These are phyloP conservation scores for Thaumetopoea pityocampa DNA, from an alignment of 1,140 invertebrate genomes.

Conservation along the genomic window DNA sequence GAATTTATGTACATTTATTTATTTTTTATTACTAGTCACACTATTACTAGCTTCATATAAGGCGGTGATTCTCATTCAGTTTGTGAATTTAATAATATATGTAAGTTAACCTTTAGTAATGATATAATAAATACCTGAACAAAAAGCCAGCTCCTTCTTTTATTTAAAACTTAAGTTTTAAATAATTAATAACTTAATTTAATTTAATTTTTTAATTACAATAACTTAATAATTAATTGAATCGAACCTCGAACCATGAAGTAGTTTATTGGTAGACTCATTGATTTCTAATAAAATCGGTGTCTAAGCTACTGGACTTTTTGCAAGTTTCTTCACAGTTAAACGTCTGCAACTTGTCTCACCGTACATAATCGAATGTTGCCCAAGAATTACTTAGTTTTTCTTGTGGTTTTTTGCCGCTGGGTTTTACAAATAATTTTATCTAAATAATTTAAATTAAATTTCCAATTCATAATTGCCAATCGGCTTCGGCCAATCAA, in stretches of 20 bases:
- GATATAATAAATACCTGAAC: conserved; percentile 17
- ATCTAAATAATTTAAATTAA: too few species aligned
- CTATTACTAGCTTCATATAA: conserved; percentile 13
- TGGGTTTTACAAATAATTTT: conserved; percentile 7
- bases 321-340: conserved; percentile 17
- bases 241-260: too few species aligned
- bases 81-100: conserved; percentile 16
- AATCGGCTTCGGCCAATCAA: too few species aligned
- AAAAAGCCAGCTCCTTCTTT: not conserved
- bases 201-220: too few species aligned
- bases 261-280: conserved; percentile 7
- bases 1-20: conserved; percentile 20
- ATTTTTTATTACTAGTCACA: conserved; percentile 42
- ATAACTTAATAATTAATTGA: conserved; percentile 2
- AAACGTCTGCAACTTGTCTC: conserved; percentile 23
- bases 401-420: conserved; percentile 5
- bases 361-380: conserved; percentile 25
- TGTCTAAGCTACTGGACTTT: conserved; percentile 3
- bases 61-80: conserved; percentile 15
- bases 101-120: conserved; percentile 27
- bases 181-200: too few species aligned
- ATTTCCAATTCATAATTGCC: too few species aligned
- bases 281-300: conserved; percentile 14
- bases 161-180: too few species aligned
- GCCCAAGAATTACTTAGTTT: conserved; percentile 22